Percentiles rank a stretch among this genome's conserved stretches.
Evolutionary conservation across 2,888 invertebrate genomes (phyloP).

Genomic region (Orthosia incerta): DNA sequence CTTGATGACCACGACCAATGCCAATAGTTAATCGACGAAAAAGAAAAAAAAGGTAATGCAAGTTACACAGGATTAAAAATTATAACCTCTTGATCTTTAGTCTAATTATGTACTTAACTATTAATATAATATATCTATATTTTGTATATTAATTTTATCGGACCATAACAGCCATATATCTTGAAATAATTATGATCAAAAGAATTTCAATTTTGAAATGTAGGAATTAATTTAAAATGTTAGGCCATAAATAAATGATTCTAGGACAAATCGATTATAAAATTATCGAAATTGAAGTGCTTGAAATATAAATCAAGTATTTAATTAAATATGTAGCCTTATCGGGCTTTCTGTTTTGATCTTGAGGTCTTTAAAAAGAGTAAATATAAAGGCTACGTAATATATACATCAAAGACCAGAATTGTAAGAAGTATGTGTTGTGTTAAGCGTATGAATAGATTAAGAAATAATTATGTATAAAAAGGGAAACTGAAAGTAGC

Average conservation of each 20-base stretch:
- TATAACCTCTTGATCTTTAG: conserved; percentile 1
- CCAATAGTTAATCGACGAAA: too few species aligned
- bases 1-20: too few species aligned
- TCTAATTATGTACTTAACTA: neutral
- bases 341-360: neutral
- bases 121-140: conserved; percentile 6
- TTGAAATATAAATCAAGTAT: conserved; percentile 8
- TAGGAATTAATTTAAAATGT: conserved; percentile 19
- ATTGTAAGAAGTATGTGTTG: too few species aligned
- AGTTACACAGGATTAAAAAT: neutral
- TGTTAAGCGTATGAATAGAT: too few species aligned
- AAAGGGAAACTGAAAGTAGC: too few species aligned
- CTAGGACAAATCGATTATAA: conserved; percentile 46
- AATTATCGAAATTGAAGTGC: neutral
- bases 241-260: conserved; percentile 21
- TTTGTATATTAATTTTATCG: conserved; percentile 3
- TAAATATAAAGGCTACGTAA: neutral
- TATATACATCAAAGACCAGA: too few species aligned
- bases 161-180: conserved; percentile 15
- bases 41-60: too few species aligned
- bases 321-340: conserved; percentile 16
- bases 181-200: conserved; percentile 11
- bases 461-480: too few species aligned
- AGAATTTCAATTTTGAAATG: conserved; percentile 8
- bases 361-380: neutral